Conservation (phyloP, 2,797 vertebrate genomes). For the Ctenochaetus hawaiiensis region DNA sequence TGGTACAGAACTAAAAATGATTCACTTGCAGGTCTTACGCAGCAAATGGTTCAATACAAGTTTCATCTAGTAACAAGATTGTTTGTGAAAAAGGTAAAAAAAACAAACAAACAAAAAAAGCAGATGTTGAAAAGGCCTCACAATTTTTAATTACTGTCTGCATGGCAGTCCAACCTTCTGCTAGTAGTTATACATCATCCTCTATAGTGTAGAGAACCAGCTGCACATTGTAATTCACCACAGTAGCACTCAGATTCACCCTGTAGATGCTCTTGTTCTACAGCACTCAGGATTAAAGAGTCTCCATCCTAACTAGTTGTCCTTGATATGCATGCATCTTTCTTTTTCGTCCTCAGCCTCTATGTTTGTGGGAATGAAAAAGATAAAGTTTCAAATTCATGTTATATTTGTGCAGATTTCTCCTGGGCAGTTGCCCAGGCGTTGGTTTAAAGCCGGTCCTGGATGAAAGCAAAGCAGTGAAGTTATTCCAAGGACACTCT, state of each 20-base stretch:
- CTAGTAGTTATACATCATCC: background rate
- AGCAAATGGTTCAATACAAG: background rate
- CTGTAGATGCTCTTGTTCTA: background rate
- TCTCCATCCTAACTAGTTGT: background rate
- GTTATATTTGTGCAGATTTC: conserved; percentile 28
- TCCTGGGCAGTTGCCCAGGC: conserved; percentile 38
- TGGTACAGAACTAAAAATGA: conserved; percentile 1
- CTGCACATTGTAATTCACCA: background rate
- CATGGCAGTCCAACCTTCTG: background rate
- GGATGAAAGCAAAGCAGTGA: conserved; percentile 22
- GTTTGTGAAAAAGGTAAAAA: too few species aligned
- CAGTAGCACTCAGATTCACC: background rate
- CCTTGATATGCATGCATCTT: conserved; percentile 1
- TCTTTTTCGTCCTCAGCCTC: background rate
- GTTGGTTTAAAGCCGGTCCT: conserved; percentile 22
- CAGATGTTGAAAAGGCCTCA: too few species aligned
- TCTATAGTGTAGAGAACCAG: background rate
- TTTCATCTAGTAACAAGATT: background rate
- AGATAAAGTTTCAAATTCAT: conserved; percentile 24
- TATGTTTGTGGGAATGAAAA: conserved; percentile 5
- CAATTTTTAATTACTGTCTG: too few species aligned
- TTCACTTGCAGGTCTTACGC: background rate
- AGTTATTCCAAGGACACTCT: conserved; percentile 37
- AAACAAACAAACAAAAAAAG: too few species aligned
- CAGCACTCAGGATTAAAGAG: background rate